Base-by-base conservation (phyloP, 2,113 vertebrate species). In the Callospermophilus lateralis region DNA sequence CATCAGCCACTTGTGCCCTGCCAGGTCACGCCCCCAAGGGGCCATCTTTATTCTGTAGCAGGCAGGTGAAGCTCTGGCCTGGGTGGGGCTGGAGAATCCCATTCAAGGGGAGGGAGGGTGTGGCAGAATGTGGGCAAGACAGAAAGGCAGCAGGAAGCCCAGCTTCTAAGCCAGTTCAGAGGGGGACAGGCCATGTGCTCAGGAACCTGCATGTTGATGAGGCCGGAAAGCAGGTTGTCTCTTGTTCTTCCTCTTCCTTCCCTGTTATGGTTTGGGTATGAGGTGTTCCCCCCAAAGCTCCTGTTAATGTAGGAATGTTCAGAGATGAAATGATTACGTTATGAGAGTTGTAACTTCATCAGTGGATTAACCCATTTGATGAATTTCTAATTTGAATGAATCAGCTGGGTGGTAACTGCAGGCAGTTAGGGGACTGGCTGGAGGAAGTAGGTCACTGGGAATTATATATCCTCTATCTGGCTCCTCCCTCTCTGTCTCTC, bases 111-210 rank as follows among this genome's bases (percentile, higher is more conserved):
- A 37, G n/a, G 7, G 28, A 10, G 42, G 32, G 13, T 42, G 22
- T 16, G 30, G 73, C 1, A 22, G 8, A 19, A 13, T 0, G 2
- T 2, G 37, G 32, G 39, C 19, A 11, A 65, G 37, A 51, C 26
- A 24, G 73, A 20, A 32, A n/a, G 81, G 63, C 37, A 5, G 6
- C 0, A 0, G 74, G 93, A 53, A 87, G 67, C 61, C 68, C 19
- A 30, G 61, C 20, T 26, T 45, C 79, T 81, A 74, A 15, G 1
- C 0, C 26, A 51, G 48, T 51, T 51, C 48, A 55, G 37, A 65
- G 32, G 3, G 55, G 86, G 81, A 78, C 4, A 13, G 55, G 55
- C 22, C 16, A 0, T 12, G 45, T 5, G 65, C 55, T 32, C 22
- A 22, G 72, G 42, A 5, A 45, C 37, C 17, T 42, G 20, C 58